Percentiles rank a stretch among this genome's conserved stretches.
Evolutionary conservation across 2,113 vertebrate species (phyloP).

Genomic region (Eulemur rufifrons): DNA sequence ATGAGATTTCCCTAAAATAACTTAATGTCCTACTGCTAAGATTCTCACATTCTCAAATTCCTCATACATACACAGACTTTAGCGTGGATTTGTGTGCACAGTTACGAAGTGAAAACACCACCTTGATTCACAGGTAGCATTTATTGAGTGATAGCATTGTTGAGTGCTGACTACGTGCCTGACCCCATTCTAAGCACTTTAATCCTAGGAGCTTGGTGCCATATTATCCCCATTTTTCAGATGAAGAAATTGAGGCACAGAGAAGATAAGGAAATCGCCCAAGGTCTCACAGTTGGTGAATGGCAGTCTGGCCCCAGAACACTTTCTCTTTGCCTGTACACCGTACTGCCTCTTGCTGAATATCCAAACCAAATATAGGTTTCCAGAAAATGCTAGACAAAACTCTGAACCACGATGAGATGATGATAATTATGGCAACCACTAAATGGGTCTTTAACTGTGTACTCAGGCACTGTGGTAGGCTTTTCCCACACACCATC

Average conservation of each 20-base stretch:
- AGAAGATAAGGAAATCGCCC: background rate
- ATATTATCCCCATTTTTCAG: background rate
- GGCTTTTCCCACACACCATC: background rate
- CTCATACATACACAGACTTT: background rate
- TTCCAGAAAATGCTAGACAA: background rate
- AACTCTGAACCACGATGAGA: background rate
- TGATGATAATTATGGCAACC: background rate
- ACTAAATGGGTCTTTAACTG: background rate
- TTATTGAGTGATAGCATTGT: background rate
- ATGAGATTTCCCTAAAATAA: background rate
- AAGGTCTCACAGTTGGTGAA: background rate
- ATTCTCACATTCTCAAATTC: background rate
- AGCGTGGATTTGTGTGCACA: background rate
- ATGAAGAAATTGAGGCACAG: background rate
- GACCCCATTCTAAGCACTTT: background rate
- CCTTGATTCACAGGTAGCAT: background rate
- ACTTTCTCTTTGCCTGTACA: background rate
- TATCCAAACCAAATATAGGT: background rate
- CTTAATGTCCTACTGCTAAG: background rate
- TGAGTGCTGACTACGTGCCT: background rate
- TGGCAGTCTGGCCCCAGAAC: background rate
- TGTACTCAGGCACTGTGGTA: background rate
- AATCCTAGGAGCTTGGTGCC: background rate
- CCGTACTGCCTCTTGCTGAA: background rate
- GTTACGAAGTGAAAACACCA: background rate